Evolutionary conservation across 2,113 vertebrate species (phyloP).

Genomic region (Scomber colias): DNA sequence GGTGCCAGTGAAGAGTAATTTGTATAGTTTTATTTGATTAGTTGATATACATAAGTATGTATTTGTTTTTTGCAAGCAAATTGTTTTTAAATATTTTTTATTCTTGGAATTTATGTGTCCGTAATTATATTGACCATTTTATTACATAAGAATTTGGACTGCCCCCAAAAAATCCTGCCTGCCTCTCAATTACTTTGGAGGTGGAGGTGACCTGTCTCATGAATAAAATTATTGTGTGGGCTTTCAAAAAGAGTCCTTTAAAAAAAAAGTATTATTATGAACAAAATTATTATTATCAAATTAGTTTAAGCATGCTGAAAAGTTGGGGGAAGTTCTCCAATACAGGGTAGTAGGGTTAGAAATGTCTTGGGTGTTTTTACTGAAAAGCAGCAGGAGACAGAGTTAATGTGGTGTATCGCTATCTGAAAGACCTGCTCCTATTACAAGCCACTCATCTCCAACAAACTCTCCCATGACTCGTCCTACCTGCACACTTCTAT

Average conservation of each 20-base stretch:
- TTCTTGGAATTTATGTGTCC: background rate
- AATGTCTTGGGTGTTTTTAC: constrained; percentile 64
- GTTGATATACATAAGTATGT: background rate
- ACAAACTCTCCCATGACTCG: constrained; percentile 70
- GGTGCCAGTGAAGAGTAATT: background rate
- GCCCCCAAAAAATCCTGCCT: constrained; percentile 4
- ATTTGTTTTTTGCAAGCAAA: background rate
- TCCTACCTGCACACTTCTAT: constrained; percentile 64
- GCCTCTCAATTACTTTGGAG: constrained; percentile 25
- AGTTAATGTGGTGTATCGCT: constrained; percentile 78
- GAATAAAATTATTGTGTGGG: constrained; percentile 15
- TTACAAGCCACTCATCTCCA: constrained; percentile 76
- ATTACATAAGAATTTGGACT: background rate
- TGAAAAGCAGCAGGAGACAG: constrained; percentile 69
- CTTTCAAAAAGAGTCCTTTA: background rate
- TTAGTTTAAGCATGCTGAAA: background rate
- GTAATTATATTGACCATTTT: background rate
- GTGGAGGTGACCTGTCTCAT: constrained; percentile 22
- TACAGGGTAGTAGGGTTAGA: constrained; percentile 23
- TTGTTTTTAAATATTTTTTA: background rate
- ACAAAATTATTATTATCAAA: constrained; percentile 11
- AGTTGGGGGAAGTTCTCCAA: constrained; percentile 10
- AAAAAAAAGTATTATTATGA: constrained; percentile 12
- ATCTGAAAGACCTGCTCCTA: constrained; percentile 69
- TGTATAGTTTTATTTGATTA: background rate